Evolutionary conservation across 2,797 vertebrate species (phyloP), one percentile per base, ranked within the genome.

Genomic region (Lagodon rhomboides): DNA sequence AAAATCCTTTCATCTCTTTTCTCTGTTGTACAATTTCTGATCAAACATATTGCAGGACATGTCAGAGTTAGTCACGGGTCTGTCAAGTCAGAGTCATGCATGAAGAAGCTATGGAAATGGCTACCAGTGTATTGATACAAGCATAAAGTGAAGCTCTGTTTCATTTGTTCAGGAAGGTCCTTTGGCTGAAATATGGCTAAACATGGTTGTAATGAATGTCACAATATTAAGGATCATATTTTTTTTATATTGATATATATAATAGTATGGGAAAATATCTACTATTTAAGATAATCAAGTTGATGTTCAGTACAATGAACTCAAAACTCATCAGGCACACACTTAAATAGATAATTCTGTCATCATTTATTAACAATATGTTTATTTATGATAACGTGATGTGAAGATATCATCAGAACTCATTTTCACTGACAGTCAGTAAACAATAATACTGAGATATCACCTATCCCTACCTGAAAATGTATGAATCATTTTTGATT

Each of bases 1-100:
- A 73, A 83, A 79, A 85, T 61, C 62, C 79, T 84, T 86, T 87
- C 75, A 87, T 87, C 75, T 90, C 69, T 83, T 73, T 83, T 83
- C 72, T 85, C 23, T 72, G 38, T 79, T 68, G 54, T 75, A 55
- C 63, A 61, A n/a, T 73, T 79, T 83, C 61, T 83, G 82, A 86
- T 89, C 79, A 86, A 75, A 87, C 80, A 79, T 81, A 79, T 82
- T 76, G 73, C 72, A 71, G 49, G 70, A 69, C 79, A 80, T 80
- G 76, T 71, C 72, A 67, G 75, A 83, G 68, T 82, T 79, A 74
- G 71, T 76, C 82, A 86, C 34, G 12, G 66, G 63, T 83, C 76
- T 73, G 71, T 75, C 79, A 72, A 65, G 65, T 83, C 68, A 46
- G 41, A 75, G 68, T 61, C 27, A 25, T 76, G 66, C 73, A 69